phyloP scores from a whole-genome alignment of 1,140 invertebrate species.

The Drosophila sucinea region DNA sequence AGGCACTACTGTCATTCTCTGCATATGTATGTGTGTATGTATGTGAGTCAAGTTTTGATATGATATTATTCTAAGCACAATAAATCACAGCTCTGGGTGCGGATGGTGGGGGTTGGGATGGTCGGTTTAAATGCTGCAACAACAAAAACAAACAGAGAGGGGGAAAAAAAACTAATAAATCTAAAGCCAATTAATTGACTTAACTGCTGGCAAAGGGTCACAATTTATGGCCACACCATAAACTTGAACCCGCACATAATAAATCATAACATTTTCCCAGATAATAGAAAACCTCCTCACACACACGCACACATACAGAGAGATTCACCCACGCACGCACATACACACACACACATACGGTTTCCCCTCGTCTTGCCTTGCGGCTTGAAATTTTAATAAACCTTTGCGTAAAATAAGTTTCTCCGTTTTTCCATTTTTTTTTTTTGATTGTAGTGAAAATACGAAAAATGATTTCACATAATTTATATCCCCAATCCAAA shows the following conservation, averaged over 20 bases:
- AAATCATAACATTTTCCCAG: conserved; percentile 76
- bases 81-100: conserved; percentile 61
- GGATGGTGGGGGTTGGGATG: background rate
- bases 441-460: conserved; percentile 20
- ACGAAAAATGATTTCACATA: conserved; percentile 53
- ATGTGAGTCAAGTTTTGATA: conserved; percentile 48
- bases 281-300: conserved; percentile 71
- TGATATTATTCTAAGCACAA: conserved; percentile 53
- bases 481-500: conserved; percentile 43
- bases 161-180: conserved; percentile 73
- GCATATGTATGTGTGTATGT: conserved; percentile 35
- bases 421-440: conserved; percentile 9
- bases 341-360: conserved; percentile 15
- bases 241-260: conserved; percentile 77
- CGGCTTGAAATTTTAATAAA: conserved; percentile 68
- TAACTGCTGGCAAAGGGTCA: conserved; percentile 67
- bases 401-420: conserved; percentile 39
- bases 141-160: background rate
- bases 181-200: conserved; percentile 78
- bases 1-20: conserved; percentile 21
- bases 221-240: conserved; percentile 70
- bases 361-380: conserved; percentile 24
- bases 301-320: conserved; percentile 30
- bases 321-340: background rate
- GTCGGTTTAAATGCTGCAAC: background rate